A percentile compares a stretch with the other conserved stretches of the same genome.
Conservation (phyloP, 2,888 invertebrate genomes). For the Scelioninae gen. 2 region DNA sequence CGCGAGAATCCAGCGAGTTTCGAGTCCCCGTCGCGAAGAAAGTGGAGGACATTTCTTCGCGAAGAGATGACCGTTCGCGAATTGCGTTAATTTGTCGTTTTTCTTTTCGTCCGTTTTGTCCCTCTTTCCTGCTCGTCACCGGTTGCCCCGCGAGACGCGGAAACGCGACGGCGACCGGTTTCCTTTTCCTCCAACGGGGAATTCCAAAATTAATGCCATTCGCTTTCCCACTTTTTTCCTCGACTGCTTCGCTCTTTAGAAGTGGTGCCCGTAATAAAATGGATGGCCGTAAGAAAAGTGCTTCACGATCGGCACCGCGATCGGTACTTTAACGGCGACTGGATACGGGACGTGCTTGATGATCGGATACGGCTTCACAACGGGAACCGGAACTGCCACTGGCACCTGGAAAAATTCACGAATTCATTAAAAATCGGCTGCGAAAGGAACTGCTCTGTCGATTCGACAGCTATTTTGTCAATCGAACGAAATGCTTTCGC, state of each 20-base stretch:
- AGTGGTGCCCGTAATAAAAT: conserved; percentile 23
- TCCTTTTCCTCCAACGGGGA: conserved; percentile 14
- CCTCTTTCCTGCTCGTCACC: no score
- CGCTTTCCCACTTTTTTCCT: conserved; percentile 15
- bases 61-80: conserved; percentile 30
- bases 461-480: no score
- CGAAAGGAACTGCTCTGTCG: no score
- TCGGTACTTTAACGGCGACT: conserved; percentile 70
- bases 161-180: conserved; percentile 10
- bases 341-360: conserved; percentile 71
- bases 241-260: conserved; percentile 29
- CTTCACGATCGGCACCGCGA: conserved; percentile 73
- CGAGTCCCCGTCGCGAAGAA: conserved; percentile 39
- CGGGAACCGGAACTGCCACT: conserved; percentile 72
- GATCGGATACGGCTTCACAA: conserved; percentile 73
- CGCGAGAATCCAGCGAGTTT: conserved; percentile 20
- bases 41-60: conserved; percentile 32
- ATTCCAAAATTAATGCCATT: conserved; percentile 47
- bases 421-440: no score
- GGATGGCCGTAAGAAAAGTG: conserved; percentile 59
- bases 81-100: conserved; percentile 41
- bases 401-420: conserved; percentile 66
- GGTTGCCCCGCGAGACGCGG: conserved; percentile 6
- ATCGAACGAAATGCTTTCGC: no score
- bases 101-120: conserved; percentile 4